Evolutionary conservation across 2,797 vertebrate genomes (phyloP).

Genomic region (Pangasius krempfi): DNA sequence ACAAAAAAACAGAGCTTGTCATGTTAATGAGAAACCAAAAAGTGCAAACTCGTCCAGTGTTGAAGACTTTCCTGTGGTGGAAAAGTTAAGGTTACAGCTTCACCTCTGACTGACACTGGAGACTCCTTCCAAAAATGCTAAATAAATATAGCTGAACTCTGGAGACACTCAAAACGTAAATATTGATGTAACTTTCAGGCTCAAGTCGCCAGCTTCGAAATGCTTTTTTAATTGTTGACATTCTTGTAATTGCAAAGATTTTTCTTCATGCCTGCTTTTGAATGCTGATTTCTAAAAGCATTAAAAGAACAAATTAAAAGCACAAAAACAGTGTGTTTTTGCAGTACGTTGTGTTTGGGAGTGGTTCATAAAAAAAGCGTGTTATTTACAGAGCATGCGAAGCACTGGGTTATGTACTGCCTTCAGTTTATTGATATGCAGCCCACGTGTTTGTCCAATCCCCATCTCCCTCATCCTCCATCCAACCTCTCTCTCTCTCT

Average conservation of each 20-base stretch:
- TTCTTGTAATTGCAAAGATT: not conserved
- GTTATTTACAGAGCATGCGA: not conserved
- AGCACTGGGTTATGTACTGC: constrained; percentile 8
- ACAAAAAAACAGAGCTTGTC: not conserved
- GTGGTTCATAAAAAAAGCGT: not conserved
- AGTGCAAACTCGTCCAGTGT: not conserved
- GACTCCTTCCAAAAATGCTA: not conserved
- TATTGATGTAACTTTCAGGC: not conserved
- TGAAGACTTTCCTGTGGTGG: not conserved
- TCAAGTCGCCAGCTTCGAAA: not conserved
- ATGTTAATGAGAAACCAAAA: not conserved
- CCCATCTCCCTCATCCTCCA: not conserved
- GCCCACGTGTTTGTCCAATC: constrained; percentile 31
- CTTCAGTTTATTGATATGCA: constrained; percentile 61
- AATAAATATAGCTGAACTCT: not conserved
- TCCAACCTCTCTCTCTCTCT: not conserved
- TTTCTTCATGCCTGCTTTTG: not conserved
- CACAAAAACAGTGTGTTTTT: not conserved
- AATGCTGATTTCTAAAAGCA: not conserved
- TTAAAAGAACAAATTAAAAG: too few species aligned
- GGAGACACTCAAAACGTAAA: not conserved
- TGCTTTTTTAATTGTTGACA: not conserved
- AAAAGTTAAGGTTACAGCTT: not conserved
- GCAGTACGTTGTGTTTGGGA: not conserved
- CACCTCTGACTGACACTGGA: not conserved